These are phyloP conservation scores for Chaetoderma sp. DNA, from an alignment of 2,888 invertebrate species.

Conservation along the genomic window DNA sequence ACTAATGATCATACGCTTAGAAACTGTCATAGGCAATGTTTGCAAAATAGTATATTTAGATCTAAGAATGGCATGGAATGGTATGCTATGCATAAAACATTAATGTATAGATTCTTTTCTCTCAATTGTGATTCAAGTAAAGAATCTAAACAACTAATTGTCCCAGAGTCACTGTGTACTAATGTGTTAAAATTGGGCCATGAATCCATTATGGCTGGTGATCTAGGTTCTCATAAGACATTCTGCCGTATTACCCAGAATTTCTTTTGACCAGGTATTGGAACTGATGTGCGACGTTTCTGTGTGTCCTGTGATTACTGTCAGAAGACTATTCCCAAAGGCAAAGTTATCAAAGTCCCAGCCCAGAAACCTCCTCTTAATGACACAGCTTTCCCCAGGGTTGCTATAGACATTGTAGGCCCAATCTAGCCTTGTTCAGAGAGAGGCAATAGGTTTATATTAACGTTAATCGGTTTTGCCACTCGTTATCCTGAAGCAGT, in stretches of 20 bases:
- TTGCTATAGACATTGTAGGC: conserved; percentile 41
- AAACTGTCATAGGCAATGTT: too few species aligned
- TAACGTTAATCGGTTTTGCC: conserved; percentile 33
- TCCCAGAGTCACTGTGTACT: not conserved
- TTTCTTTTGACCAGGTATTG: conserved; percentile 38
- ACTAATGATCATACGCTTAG: too few species aligned
- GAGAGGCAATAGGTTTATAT: conserved; percentile 32
- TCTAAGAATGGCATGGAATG: too few species aligned
- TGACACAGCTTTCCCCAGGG: conserved; percentile 33
- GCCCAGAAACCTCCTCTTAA: conserved; percentile 30
- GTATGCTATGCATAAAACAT: too few species aligned
- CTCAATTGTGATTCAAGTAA: too few species aligned
- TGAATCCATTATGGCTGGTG: conserved; percentile 29
- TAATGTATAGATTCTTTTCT: too few species aligned
- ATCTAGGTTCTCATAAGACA: conserved; percentile 23
- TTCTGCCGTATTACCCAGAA: conserved; percentile 1
- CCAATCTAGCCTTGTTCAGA: conserved; percentile 33
- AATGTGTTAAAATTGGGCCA: not conserved
- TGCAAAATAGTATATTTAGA: too few species aligned
- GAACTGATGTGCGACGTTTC: conserved; percentile 23
- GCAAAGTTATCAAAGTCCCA: conserved; percentile 28
- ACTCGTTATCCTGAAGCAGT: conserved; percentile 35
- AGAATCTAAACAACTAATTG: too few species aligned
- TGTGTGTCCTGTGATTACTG: conserved; percentile 38
- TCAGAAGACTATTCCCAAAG: conserved; percentile 32